Evolutionary conservation across 2,113 vertebrate species (phyloP).

Genomic region (Ellobius talpinus): DNA sequence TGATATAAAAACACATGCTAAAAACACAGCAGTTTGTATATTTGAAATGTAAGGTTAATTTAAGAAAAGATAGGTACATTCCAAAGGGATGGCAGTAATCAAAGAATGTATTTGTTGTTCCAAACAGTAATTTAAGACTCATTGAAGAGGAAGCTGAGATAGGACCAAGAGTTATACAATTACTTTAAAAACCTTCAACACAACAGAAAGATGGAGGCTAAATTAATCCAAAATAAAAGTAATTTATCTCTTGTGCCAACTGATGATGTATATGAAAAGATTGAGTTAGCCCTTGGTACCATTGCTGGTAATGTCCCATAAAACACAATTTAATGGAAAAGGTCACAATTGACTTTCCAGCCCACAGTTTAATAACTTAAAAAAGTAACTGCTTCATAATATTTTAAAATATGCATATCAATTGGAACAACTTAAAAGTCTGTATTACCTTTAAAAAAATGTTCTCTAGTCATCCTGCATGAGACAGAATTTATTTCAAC

Average conservation of each 20-base stretch:
- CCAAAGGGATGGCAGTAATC: background rate
- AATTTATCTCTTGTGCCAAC: background rate
- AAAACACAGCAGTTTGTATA: background rate
- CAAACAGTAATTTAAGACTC: background rate
- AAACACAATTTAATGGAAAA: background rate
- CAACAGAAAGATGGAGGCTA: background rate
- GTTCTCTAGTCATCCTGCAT: background rate
- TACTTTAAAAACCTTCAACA: background rate
- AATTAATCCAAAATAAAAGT: background rate
- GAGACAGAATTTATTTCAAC: background rate
- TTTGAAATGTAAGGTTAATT: background rate
- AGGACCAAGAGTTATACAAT: background rate
- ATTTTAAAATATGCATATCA: background rate
- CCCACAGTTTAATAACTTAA: slow-evolving; percentile 20
- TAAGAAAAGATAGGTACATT: background rate
- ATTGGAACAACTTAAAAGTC: background rate
- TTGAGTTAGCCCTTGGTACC: background rate
- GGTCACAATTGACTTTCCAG: slow-evolving; percentile 14
- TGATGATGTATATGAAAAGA: background rate
- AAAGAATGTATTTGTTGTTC: background rate
- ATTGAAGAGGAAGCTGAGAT: background rate
- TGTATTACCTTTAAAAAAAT: background rate
- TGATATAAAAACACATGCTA: background rate
- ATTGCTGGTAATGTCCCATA: background rate
- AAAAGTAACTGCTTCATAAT: slow-evolving; percentile 27